These are phyloP conservation scores for Ophion slaviceki DNA, from an alignment of 2,888 invertebrate genomes.

Conservation along the genomic window DNA sequence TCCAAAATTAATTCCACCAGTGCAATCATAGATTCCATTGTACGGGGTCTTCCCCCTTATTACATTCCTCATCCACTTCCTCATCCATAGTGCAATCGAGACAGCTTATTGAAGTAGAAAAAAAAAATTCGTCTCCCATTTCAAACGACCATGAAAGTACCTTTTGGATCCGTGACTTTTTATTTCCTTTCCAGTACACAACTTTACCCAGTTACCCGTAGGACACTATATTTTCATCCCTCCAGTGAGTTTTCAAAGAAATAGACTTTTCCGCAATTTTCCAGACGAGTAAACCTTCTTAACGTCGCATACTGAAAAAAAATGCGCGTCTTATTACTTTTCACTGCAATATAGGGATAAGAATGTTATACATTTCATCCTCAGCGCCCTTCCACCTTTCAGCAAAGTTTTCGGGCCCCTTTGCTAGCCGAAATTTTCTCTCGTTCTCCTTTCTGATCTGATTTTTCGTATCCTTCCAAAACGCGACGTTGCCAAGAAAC, in stretches of 20 bases:
- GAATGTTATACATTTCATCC: neutral
- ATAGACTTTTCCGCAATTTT: neutral
- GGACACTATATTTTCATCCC: neutral
- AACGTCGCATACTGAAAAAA: neutral
- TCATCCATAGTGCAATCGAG: neutral
- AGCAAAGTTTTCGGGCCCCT: conserved; percentile 5
- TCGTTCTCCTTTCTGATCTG: neutral
- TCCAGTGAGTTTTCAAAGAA: neutral
- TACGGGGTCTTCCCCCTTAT: no score
- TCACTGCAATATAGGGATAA: neutral
- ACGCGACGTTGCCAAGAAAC: conserved; percentile 42
- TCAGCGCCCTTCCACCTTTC: neutral
- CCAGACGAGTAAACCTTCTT: neutral
- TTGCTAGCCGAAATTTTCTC: neutral
- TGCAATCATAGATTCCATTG: neutral
- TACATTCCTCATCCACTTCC: no score
- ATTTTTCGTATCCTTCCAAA: conserved; percentile 13
- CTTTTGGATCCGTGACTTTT: neutral
- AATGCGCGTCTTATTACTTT: neutral
- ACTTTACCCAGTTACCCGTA: neutral
- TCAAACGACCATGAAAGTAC: no score
- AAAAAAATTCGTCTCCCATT: neutral
- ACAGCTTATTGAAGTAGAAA: neutral
- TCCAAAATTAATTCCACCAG: no score
- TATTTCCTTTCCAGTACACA: neutral